Evolutionary conservation across 2,797 vertebrate genomes (phyloP).

Genomic region (Typhlichthys subterraneus): DNA sequence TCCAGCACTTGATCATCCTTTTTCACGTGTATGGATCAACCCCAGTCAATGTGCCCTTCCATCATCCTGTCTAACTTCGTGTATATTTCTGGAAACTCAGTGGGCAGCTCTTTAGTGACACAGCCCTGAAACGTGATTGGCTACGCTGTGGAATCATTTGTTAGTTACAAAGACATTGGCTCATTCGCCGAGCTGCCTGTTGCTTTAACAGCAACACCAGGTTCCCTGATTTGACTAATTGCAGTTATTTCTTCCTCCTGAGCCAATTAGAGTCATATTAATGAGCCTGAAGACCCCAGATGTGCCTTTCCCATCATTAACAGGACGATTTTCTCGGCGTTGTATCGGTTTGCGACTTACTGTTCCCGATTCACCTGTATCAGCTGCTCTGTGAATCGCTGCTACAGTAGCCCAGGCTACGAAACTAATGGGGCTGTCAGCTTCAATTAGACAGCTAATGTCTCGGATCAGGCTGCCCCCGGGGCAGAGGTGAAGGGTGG

Average conservation of each 20-base stretch:
- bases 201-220: slow-evolving; percentile 26
- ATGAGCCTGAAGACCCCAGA: slow-evolving; percentile 43
- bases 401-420: slow-evolving; percentile 32
- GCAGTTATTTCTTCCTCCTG: slow-evolving; percentile 49
- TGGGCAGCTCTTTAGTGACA: slow-evolving; percentile 3
- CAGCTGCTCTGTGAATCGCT: background rate
- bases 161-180: slow-evolving; percentile 17
- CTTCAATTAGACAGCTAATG: slow-evolving; percentile 55
- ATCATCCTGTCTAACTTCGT: background rate
- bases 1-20: background rate
- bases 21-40: background rate
- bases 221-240: slow-evolving; percentile 53
- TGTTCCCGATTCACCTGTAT: background rate
- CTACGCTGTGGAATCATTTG: slow-evolving; percentile 21
- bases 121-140: background rate
- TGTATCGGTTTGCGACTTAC: slow-evolving; percentile 3
- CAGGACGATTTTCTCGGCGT: slow-evolving; percentile 31
- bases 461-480: slow-evolving; percentile 25
- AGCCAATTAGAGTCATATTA: slow-evolving; percentile 51
- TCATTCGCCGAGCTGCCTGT: slow-evolving; percentile 8
- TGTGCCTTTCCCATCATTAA: slow-evolving; percentile 47
- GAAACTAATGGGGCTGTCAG: slow-evolving; percentile 66
- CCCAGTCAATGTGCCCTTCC: background rate
- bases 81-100: background rate
- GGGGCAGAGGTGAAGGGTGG: slow-evolving; percentile 5